Conservation (phyloP, 2,113 vertebrate genomes). For the Rhynchomys soricoides region DNA sequence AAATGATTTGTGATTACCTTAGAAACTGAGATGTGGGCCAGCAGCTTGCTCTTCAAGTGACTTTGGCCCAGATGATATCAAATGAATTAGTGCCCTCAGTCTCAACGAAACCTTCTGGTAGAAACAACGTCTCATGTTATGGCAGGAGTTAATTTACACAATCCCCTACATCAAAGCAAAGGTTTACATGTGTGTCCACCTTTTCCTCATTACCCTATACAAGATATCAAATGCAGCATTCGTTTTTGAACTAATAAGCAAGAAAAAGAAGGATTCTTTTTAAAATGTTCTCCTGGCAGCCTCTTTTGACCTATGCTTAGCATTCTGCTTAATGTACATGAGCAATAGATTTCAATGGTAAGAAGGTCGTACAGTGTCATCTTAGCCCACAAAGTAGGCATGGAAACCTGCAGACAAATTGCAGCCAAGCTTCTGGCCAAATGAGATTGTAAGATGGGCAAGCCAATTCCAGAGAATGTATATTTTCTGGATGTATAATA, state of each 20-base stretch:
- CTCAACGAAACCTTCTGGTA: conserved; percentile 39
- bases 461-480: conserved; percentile 54
- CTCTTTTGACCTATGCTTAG: conserved; percentile 58
- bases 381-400: neutral
- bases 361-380: conserved; percentile 54
- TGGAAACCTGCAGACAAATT: conserved; percentile 53
- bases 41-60: conserved; percentile 56
- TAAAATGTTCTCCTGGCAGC: conserved; percentile 47
- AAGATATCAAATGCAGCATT: conserved; percentile 54
- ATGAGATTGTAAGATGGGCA: conserved; percentile 45
- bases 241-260: conserved; percentile 42
- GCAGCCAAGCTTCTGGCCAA: conserved; percentile 35
- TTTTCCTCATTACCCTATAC: conserved; percentile 32
- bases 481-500: conserved; percentile 69
- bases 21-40: conserved; percentile 42
- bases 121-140: conserved; percentile 30
- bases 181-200: conserved; percentile 42
- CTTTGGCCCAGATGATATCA: conserved; percentile 46
- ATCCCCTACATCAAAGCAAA: conserved; percentile 54
- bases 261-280: neutral
- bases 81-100: conserved; percentile 46
- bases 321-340: conserved; percentile 59
- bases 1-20: conserved; percentile 44
- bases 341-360: conserved; percentile 56
- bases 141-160: conserved; percentile 21